Evolutionary conservation across 1,140 invertebrate genomes (phyloP).

Genomic region (Mylabris phalerata): DNA sequence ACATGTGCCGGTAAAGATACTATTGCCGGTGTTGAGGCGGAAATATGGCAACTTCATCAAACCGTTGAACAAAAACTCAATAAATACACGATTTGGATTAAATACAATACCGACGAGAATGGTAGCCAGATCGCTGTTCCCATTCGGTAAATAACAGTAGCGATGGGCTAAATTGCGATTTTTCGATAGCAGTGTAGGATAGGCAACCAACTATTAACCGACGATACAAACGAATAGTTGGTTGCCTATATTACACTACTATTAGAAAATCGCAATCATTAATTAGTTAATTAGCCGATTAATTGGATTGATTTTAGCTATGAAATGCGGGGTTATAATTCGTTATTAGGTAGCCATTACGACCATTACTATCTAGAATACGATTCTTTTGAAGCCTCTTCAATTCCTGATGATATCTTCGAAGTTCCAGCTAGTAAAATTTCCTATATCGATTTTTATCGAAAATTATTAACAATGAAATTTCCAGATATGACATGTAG

Average conservation of each 20-base stretch:
- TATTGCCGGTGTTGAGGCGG: slow-evolving; percentile 55
- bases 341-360: slow-evolving; percentile 87
- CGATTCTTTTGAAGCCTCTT: slow-evolving; percentile 59
- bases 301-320: slow-evolving; percentile 49
- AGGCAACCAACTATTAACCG: too few relatives aligned
- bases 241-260: too few relatives aligned
- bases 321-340: slow-evolving; percentile 91
- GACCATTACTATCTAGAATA: slow-evolving; percentile 93
- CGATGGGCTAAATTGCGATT: too few relatives aligned
- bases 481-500: slow-evolving; percentile 63
- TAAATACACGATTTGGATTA: slow-evolving; percentile 81
- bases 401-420: slow-evolving; percentile 64
- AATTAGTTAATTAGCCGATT: too few relatives aligned
- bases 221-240: too few relatives aligned
- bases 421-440: slow-evolving; percentile 27
- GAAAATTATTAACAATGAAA: slow-evolving; percentile 3
- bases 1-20: slow-evolving; percentile 54
- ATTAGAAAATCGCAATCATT: too few relatives aligned
- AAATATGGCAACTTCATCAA: slow-evolving; percentile 68
- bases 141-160: slow-evolving; percentile 19
- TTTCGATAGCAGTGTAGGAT: too few relatives aligned
- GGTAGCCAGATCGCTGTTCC: slow-evolving; percentile 44
- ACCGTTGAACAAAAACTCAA: slow-evolving; percentile 71
- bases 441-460: too few relatives aligned
- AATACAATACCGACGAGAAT: slow-evolving; percentile 43